Base-by-base conservation (phyloP, 2,888 invertebrate genomes). In the Resseliella maxima region DNA sequence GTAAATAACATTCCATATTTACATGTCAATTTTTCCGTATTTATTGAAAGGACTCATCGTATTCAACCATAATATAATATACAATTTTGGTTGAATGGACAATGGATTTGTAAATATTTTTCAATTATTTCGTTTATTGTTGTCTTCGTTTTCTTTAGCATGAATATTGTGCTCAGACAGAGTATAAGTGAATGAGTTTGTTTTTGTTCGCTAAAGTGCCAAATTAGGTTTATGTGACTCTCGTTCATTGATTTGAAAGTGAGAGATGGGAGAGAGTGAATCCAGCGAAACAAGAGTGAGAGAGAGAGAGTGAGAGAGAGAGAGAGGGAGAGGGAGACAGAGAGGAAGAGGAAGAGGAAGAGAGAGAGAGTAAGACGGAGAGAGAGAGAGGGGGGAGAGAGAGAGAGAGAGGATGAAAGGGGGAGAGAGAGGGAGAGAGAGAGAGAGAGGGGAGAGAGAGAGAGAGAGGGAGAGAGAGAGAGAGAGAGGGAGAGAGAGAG, bases 201-300 rank as follows among this genome's bases (percentile, higher is more conserved):
- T 72, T 72, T 72, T 72, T 72, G 72, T 72, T 72, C 72, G 31
- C 35, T 35, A 72, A 72, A 72, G 72, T 72, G 72, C 72, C 72
- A 72, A 72, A 72, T 72, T 72, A 72, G 72, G 31, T 72, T 72
- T 72, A 72, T 72, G 31, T 72, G 72, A 72, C 72, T 72, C 35
- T 72, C 24, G 24, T 50, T 50, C 46, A 72, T 72, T 72, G 31
- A 72, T 72, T 2, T 31, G 27, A n/a, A n/a, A n/a, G n/a, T n/a
- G n/a, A n/a, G n/a, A n/a, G n/a, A n/a, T n/a, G n/a, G n/a, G n/a
- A n/a, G n/a, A n/a, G n/a, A n/a, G n/a, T n/a, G n/a, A n/a, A n/a
- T n/a, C n/a, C n/a, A n/a, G n/a, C n/a, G n/a, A n/a, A n/a, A n/a
- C n/a, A n/a, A n/a, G n/a, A n/a, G n/a, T n/a, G n/a, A n/a, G n/a